Evolutionary conservation across 2,113 vertebrate genomes (phyloP), one percentile per base, ranked within the genome.

Genomic region (Hyla sarda): DNA sequence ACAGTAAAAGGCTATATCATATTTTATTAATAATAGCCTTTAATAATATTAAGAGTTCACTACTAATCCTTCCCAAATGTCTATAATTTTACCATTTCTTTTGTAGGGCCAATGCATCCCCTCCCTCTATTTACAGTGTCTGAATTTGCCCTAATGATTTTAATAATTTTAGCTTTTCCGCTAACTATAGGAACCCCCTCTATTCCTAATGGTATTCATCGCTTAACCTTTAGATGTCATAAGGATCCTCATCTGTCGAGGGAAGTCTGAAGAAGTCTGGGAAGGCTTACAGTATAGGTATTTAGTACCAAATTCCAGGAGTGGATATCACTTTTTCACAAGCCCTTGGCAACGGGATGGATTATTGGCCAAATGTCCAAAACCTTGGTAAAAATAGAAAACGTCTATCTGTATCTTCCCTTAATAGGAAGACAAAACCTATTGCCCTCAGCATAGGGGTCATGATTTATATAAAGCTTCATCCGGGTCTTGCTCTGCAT

Each of bases 401-500:
- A 69, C 12, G 71, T 45, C 71, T 23, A 34, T 71, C 32, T 21
- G 17, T 10, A 21, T 37, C 30, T 37, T 13, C 14, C 41, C 25
- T 32, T 30, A 52, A 37, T 37, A 16, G 28, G 52, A 30, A 79
- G 30, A 41, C 11, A 56, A 79, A 34, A 23, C 48, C n/a, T 17
- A 77, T 34, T 54, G 3, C 45, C 74, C 25, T 30, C 8, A 21
- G 17, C 52, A n/a, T 12, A 14, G 19, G 50, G 52, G 28, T 58
- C 76, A 23, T 5, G 37, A 56, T 58, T 79, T 23, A 58, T 74
- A n/a, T 58, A 58, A 58, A 58, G 52, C 30, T 56, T 79, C 76
- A 34, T 37, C 76, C 50, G 17, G 50, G 8, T 34, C 48, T 12
- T n/a, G 16, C 5, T 23, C 30, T 56, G 19, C 50, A 54, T 54